These are phyloP conservation scores for Hystrix brachyura DNA, from an alignment of 2,113 vertebrate species.

Conservation along the genomic window DNA sequence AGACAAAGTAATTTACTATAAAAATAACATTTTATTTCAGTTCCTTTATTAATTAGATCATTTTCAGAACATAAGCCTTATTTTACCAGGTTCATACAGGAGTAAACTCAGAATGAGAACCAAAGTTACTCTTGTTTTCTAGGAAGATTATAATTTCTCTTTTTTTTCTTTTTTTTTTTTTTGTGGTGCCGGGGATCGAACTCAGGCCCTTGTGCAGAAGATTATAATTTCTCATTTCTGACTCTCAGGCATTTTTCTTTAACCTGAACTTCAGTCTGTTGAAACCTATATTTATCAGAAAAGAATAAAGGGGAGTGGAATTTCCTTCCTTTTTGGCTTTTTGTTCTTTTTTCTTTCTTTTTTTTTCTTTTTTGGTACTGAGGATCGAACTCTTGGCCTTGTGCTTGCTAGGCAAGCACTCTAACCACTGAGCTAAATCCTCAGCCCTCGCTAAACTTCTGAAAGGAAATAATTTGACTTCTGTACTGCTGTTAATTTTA, in stretches of 20 bases:
- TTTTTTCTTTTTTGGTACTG: no score
- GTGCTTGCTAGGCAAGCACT: no score
- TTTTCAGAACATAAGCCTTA: slow-evolving; percentile 16
- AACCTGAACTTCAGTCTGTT: not conserved
- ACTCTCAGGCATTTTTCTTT: slow-evolving; percentile 24
- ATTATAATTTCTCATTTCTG: not conserved
- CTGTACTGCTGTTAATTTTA: not conserved
- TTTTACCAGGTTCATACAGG: not conserved
- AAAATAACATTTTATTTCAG: not conserved
- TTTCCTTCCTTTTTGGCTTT: not conserved
- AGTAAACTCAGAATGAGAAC: slow-evolving; percentile 23
- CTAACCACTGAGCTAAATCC: no score
- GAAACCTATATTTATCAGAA: not conserved
- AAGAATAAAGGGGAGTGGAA: not conserved
- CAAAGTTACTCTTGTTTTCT: slow-evolving; percentile 17
- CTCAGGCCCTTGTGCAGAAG: no score
- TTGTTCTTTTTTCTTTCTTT: not conserved
- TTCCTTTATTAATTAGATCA: not conserved
- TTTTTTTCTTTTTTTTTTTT: no score
- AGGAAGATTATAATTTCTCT: not conserved
- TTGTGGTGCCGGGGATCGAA: no score
- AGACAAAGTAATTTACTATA: not conserved
- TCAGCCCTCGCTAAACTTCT: not conserved
- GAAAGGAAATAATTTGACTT: slow-evolving; percentile 13
- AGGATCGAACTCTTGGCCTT: no score